phyloP scores from a whole-genome alignment of 2,888 invertebrate species.

The Phengaris alcon region DNA sequence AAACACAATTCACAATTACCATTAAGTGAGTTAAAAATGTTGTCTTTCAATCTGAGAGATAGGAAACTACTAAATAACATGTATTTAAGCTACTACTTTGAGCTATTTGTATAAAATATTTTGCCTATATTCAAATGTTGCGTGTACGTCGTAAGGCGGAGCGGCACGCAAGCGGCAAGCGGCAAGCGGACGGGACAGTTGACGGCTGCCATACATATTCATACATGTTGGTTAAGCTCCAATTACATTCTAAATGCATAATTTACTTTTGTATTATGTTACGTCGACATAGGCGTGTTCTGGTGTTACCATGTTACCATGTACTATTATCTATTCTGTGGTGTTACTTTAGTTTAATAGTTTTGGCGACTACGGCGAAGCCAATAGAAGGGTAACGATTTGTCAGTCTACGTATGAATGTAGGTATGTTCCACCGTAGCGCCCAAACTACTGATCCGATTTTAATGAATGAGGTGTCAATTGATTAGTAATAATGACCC shows the following conservation, averaged over 20 bases:
- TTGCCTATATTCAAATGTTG: constrained; percentile 44
- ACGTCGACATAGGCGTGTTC: not conserved
- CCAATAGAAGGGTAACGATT: no score
- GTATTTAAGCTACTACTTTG: not conserved
- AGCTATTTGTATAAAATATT: not conserved
- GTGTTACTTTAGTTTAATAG: no score
- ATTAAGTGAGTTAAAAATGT: not conserved
- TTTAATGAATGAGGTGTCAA: no score
- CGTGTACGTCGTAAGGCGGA: constrained; percentile 46
- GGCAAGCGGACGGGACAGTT: constrained; percentile 50
- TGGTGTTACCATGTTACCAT: no score
- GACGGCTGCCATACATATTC: constrained; percentile 39
- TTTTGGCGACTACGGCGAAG: no score
- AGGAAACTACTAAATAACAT: not conserved
- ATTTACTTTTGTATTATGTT: constrained; percentile 18
- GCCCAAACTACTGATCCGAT: no score
- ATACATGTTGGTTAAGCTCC: constrained; percentile 30
- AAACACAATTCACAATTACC: no score
- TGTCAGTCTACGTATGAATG: no score
- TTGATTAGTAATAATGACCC: no score
- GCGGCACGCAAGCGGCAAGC: constrained; percentile 59
- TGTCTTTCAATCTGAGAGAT: not conserved
- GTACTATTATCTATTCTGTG: no score
- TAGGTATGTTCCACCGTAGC: no score
- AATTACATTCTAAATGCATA: constrained; percentile 26